phyloP scores from a whole-genome alignment of 2,797 vertebrate genomes.

The Alauda arvensis region DNA sequence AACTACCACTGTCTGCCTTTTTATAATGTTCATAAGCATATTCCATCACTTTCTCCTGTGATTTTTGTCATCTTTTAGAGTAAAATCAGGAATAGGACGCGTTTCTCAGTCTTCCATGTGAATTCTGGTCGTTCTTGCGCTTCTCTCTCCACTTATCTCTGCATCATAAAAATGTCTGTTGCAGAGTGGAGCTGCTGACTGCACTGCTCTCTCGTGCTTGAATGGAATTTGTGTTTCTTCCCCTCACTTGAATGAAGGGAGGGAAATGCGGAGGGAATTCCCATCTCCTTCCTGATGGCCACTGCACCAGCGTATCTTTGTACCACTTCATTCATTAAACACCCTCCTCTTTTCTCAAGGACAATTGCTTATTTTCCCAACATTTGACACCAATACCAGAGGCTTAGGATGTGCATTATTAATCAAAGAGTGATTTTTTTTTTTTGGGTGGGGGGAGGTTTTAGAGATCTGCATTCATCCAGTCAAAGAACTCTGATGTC shows the following conservation, averaged over 20 bases:
- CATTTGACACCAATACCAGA: fast-evolving
- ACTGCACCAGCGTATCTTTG: not conserved
- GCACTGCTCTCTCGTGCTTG: not conserved
- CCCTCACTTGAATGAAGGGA: not conserved
- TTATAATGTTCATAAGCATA: not conserved
- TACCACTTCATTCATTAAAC: not conserved
- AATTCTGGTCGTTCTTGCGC: not conserved
- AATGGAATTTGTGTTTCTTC: not conserved
- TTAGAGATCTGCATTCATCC: not conserved
- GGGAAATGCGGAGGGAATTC: not conserved
- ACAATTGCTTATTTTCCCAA: not conserved
- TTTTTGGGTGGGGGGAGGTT: not conserved
- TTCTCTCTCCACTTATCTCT: not conserved
- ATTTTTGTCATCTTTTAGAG: not conserved
- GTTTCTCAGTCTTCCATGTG: not conserved
- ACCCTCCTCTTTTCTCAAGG: not conserved
- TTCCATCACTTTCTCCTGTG: not conserved
- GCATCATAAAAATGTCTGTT: not conserved
- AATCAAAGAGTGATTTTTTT: not conserved
- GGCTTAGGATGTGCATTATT: not conserved
- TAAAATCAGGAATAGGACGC: not conserved
- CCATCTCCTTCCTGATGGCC: not conserved
- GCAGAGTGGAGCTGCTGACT: not conserved
- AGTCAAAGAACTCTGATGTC: not conserved
- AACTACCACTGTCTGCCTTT: not conserved